Conservation (phyloP, 2,888 invertebrate genomes). For the Sminthurinus aureus region DNA sequence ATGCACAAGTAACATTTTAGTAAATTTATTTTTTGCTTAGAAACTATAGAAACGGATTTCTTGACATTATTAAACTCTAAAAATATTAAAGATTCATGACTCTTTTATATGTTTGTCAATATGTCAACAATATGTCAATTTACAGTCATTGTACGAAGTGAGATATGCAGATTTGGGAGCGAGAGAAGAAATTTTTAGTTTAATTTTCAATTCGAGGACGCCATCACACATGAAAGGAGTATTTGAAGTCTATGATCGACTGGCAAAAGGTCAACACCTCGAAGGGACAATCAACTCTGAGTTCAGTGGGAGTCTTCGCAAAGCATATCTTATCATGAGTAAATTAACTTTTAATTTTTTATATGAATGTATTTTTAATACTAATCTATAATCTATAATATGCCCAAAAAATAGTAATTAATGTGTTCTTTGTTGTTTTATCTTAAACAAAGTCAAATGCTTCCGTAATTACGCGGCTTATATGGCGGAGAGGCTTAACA, state of each 20-base stretch:
- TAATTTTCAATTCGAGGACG: constrained; percentile 63
- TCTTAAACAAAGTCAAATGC: constrained; percentile 61
- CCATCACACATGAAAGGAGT: constrained; percentile 63
- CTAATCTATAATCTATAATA: too few relatives aligned
- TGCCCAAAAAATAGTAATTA: too few relatives aligned
- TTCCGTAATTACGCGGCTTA: constrained; percentile 62
- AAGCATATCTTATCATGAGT: constrained; percentile 63
- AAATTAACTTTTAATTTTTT: constrained; percentile 30
- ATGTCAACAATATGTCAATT: not conserved
- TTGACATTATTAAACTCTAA: too few relatives aligned
- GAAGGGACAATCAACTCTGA: constrained; percentile 61
- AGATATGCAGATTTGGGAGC: constrained; percentile 64
- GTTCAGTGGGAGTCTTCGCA: constrained; percentile 62
- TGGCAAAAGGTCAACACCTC: constrained; percentile 62
- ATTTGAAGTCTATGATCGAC: constrained; percentile 63
- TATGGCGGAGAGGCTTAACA: constrained; percentile 63
- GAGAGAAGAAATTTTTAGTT: constrained; percentile 62
- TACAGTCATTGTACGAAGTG: constrained; percentile 63
- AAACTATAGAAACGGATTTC: too few relatives aligned
- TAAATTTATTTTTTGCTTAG: too few relatives aligned
- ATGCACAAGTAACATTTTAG: not conserved
- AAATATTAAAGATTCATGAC: not conserved
- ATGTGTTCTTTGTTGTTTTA: too few relatives aligned
- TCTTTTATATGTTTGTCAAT: not conserved
- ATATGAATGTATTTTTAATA: too few relatives aligned